These are phyloP conservation scores for Sebastes oblongus DNA, from an alignment of 2,797 vertebrate species.

Conservation along the genomic window DNA sequence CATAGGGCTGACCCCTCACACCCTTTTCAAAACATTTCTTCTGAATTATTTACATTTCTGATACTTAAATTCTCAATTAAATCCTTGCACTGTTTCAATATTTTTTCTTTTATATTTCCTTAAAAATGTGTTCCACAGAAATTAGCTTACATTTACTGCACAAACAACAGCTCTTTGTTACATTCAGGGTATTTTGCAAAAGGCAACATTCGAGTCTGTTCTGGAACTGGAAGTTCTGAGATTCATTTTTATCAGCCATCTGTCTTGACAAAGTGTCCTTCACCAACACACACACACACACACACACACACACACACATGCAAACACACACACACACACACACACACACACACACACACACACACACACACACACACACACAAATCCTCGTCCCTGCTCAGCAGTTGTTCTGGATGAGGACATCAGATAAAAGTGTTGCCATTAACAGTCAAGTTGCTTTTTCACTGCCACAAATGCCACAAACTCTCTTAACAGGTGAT, in stretches of 20 bases:
- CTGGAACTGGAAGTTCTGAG: constrained; percentile 21
- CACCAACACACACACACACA: constrained; percentile 3
- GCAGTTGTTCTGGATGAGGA: constrained; percentile 34
- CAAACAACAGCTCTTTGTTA: neutral
- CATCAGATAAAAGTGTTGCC: constrained; percentile 8
- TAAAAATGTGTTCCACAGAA: neutral
- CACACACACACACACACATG: neutral
- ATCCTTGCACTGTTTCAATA: neutral
- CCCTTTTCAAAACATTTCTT: neutral
- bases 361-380: constrained; percentile 14
- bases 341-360: neutral
- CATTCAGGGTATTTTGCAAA: constrained; percentile 14
- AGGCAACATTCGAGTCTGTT: constrained; percentile 15
- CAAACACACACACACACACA: constrained; percentile 19
- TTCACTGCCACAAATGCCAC: neutral
- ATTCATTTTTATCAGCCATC: constrained; percentile 30
- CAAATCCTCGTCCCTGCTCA: constrained; percentile 14
- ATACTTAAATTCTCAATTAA: neutral
- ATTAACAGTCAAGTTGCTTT: neutral
- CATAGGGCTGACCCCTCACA: no score
- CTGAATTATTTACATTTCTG: neutral
- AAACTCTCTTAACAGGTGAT: neutral
- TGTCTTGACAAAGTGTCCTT: constrained; percentile 39
- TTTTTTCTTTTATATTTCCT: neutral
- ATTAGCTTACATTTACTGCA: neutral